A percentile compares a stretch with the other conserved stretches of the same genome.
These are phyloP conservation scores for Ethmia dodecea DNA, from an alignment of 2,888 invertebrate genomes.

Conservation along the genomic window DNA sequence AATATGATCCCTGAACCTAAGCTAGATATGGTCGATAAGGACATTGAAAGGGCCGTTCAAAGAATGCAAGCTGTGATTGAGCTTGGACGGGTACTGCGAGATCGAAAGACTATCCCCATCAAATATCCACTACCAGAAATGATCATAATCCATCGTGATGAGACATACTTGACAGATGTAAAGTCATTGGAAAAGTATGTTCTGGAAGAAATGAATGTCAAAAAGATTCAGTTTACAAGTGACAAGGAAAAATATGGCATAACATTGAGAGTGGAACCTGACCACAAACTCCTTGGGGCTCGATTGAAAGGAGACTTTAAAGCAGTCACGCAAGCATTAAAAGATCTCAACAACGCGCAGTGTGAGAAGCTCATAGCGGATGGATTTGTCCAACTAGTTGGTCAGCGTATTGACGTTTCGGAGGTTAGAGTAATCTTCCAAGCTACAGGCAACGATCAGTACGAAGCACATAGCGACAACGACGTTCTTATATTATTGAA, in stretches of 20 bases:
- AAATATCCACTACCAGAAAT: slow-evolving; percentile 98
- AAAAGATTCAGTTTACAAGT: slow-evolving; percentile 87
- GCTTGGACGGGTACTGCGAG: slow-evolving; percentile 93
- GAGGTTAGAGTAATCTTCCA: slow-evolving; percentile 92
- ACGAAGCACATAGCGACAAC: slow-evolving; percentile 94
- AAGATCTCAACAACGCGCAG: slow-evolving; percentile 85
- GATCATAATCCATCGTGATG: slow-evolving; percentile 94
- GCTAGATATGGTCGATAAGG: slow-evolving; percentile 83
- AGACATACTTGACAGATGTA: slow-evolving; percentile 86
- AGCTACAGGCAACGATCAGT: slow-evolving; percentile 82
- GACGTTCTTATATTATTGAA: slow-evolving; percentile 94
- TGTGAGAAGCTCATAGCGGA: slow-evolving; percentile 85
- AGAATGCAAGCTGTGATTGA: slow-evolving; percentile 98
- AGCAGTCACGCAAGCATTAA: slow-evolving; percentile 88
- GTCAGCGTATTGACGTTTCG: slow-evolving; percentile 85
- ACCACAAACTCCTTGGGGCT: slow-evolving; percentile 93
- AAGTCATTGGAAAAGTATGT: slow-evolving; percentile 90
- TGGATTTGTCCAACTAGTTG: slow-evolving; percentile 85
- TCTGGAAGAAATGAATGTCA: slow-evolving; percentile 94
- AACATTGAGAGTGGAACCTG: slow-evolving; percentile 93
- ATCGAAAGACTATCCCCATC: slow-evolving; percentile 94
- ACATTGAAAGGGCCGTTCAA: slow-evolving; percentile 93
- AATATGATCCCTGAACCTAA: slow-evolving; percentile 90
- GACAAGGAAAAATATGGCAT: slow-evolving; percentile 97
- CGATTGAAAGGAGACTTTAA: slow-evolving; percentile 95